Percentiles rank a stretch among this genome's conserved stretches.
These are phyloP conservation scores for Morpho achilles DNA, from an alignment of 2,888 invertebrate species.

Conservation along the genomic window DNA sequence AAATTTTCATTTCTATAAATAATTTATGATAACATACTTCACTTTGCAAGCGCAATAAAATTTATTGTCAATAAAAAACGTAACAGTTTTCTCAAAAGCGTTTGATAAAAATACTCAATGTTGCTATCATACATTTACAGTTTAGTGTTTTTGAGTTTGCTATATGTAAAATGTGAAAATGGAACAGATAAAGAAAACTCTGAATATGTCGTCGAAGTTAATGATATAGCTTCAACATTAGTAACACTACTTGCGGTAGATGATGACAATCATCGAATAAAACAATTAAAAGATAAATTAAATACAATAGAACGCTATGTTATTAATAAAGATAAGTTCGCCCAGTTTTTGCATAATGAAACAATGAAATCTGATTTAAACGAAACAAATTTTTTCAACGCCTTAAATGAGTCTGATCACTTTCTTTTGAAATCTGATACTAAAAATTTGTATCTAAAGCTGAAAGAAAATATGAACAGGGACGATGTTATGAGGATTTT, in stretches of 20 bases:
- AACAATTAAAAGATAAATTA: conserved; percentile 50
- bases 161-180: conserved; percentile 21
- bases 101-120: conserved; percentile 11
- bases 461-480: conserved; percentile 63
- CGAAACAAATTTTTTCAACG: conserved; percentile 52
- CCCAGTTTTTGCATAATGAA: conserved; percentile 41
- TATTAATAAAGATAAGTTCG: conserved; percentile 43
- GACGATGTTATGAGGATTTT: conserved; percentile 56
- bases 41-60: conserved; percentile 28
- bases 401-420: conserved; percentile 50
- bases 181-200: conserved; percentile 13
- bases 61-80: conserved; percentile 29
- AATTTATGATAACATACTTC: conserved; percentile 26
- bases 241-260: conserved; percentile 31
- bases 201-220: conserved; percentile 22
- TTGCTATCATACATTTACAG: conserved; percentile 4
- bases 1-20: conserved; percentile 28
- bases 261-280: conserved; percentile 36
- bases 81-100: conserved; percentile 8
- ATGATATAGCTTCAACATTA: conserved; percentile 37
- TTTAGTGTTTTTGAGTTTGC: conserved; percentile 10
- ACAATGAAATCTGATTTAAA: conserved; percentile 44
- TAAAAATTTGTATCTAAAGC: conserved; percentile 52
- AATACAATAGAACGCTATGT: conserved; percentile 46
- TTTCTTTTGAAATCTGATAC: conserved; percentile 39